Percentiles rank a stretch among this genome's conserved stretches.
These are phyloP conservation scores for Myotis lucifugus DNA, from an alignment of 2,113 vertebrate species.

Conservation along the genomic window DNA sequence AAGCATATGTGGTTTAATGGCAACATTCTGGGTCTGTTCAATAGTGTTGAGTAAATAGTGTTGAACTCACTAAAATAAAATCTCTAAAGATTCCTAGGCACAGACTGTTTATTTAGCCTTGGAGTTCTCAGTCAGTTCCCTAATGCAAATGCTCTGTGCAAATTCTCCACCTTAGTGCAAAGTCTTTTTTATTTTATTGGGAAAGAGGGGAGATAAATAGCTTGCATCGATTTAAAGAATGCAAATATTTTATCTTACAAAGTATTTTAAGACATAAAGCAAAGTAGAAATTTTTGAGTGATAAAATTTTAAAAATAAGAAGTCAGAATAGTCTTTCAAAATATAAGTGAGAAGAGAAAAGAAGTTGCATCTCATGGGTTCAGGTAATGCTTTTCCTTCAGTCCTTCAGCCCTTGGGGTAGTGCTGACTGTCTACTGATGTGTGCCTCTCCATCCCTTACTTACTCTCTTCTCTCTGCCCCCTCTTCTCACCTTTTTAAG, in stretches of 20 bases:
- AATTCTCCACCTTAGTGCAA: background rate
- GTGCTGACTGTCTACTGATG: background rate
- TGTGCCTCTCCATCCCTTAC: background rate
- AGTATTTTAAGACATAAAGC: background rate
- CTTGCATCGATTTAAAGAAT: background rate
- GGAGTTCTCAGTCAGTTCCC: background rate
- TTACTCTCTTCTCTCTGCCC: background rate
- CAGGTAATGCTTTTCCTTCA: background rate
- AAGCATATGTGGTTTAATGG: background rate
- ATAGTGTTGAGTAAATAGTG: constrained; percentile 19
- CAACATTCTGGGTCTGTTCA: background rate
- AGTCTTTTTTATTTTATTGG: constrained; percentile 31
- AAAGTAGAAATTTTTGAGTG: background rate
- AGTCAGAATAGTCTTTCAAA: constrained; percentile 2
- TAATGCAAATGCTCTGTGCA: background rate
- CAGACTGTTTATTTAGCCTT: background rate
- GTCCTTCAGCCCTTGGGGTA: background rate
- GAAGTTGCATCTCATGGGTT: background rate
- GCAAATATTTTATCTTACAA: background rate
- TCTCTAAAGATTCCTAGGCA: background rate
- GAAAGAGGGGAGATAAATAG: background rate
- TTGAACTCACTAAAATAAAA: background rate
- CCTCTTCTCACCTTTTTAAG: background rate
- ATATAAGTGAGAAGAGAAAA: background rate
- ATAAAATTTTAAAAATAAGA: background rate